Conservation (phyloP, 2,888 invertebrate genomes). For the Hirtodrosophila cameraria region DNA sequence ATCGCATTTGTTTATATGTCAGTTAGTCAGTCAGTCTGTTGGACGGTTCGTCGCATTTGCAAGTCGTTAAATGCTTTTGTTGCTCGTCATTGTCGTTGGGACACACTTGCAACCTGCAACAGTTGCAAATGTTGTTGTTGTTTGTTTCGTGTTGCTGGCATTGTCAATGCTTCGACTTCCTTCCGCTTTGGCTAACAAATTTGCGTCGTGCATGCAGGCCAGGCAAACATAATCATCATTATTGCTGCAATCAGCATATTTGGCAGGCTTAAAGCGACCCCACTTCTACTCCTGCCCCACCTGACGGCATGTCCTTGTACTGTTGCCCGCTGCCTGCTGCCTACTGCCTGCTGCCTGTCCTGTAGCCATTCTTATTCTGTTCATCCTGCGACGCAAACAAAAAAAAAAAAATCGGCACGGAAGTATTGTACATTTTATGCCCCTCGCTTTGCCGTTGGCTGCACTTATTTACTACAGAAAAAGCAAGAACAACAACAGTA, state of each 20-base stretch:
- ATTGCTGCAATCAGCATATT: conserved; percentile 76
- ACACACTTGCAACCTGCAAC: conserved; percentile 41
- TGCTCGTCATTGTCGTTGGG: conserved; percentile 45
- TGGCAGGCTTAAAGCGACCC: conserved; percentile 61
- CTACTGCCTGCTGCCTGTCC: conserved; percentile 1
- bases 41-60: conserved; percentile 55
- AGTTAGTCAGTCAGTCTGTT: conserved; percentile 40
- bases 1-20: conserved; percentile 63
- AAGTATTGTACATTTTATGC: conserved; percentile 65
- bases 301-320: background rate
- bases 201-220: conserved; percentile 74
- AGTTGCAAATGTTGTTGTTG: conserved; percentile 43
- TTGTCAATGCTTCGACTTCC: conserved; percentile 76
- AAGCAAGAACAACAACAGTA: background rate
- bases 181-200: conserved; percentile 76
- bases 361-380: conserved; percentile 29
- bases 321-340: conserved; percentile 8
- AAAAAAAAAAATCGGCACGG: conserved; percentile 40
- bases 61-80: conserved; percentile 79
- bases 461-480: conserved; percentile 5
- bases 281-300: background rate
- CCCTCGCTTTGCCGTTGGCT: conserved; percentile 20
- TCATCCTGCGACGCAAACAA: conserved; percentile 42
- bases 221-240: conserved; percentile 78
- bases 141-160: conserved; percentile 73